Evolutionary conservation across 2,797 vertebrate genomes (phyloP), one percentile per base, ranked within the genome.

Genomic region (Tympanoctomys barrerae): DNA sequence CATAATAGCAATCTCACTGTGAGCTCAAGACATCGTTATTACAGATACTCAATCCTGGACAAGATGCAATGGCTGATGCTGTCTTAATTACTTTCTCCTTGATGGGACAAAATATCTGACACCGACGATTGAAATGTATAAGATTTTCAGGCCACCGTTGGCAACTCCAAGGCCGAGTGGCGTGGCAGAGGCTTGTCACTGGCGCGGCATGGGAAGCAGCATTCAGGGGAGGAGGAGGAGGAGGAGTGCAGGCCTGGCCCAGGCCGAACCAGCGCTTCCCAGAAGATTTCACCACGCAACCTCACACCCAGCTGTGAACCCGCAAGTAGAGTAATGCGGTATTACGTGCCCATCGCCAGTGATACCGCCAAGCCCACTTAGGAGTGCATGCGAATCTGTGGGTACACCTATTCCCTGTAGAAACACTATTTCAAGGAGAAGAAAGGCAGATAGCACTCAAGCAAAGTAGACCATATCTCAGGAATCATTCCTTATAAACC

Each of bases 381-480:
- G 7, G 33, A n/a, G 14, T 68, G 33, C 16, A 19, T 68, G 66
- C 7, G 6, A n/a, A 33, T 68, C n/a, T n/a, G 66, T 33, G 66
- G 33, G 4, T 18, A 19, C 33, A n/a, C 19, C 33, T n/a, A 18
- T 18, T 2, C 0, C 7, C 16, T 19, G 2, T 62, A 28, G 11
- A 2, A n/a, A 19, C 36, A 24, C 2, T 31, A n/a, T 70, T 26
- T 89, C 22, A 39, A 59, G 59, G 33, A 39, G 19, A 0, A 90
- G 28, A 77, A 57, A 36, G 28, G 21, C 14, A 70, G 1, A 24
- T 10, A 19, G 13, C 28, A 39, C n/a, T 68, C 13, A 64, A 88
- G 57, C 70, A 78, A 66, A 46, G 7, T n/a, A 31, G 3, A 64
- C 8, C 31, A 88, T 0, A 59, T 16, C 1, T 14, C 7, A 52